These are phyloP conservation scores for Chaitophorus viminalis DNA, from an alignment of 2,888 invertebrate species.

Conservation along the genomic window DNA sequence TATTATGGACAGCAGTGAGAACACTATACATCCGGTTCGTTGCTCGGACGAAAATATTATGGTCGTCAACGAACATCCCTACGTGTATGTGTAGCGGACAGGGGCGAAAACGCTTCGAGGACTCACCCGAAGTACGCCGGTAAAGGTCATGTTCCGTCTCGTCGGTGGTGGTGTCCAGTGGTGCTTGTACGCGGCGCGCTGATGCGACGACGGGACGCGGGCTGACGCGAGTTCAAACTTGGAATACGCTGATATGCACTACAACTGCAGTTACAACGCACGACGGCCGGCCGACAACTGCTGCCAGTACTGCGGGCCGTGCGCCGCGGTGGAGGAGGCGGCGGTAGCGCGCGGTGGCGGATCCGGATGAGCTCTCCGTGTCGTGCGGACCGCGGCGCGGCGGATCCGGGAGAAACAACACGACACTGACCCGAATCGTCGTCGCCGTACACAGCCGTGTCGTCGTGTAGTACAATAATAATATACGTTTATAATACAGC, in stretches of 20 bases:
- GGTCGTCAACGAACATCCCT: too few relatives aligned
- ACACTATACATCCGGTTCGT: too few relatives aligned
- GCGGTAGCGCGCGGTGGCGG: conserved; percentile 47
- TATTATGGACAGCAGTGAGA: too few relatives aligned
- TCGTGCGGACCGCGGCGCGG: conserved; percentile 7
- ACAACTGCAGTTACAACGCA: background rate
- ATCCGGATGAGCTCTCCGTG: conserved; percentile 59
- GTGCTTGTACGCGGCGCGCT: background rate
- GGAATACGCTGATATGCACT: background rate
- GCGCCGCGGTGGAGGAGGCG: background rate
- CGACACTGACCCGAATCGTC: conserved; percentile 62
- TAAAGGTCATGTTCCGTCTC: conserved; percentile 37
- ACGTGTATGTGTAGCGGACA: too few relatives aligned
- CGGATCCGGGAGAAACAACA: conserved; percentile 62
- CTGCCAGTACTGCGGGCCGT: background rate
- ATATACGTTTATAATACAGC: too few relatives aligned
- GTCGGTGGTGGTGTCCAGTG: background rate
- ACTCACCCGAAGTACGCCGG: conserved; percentile 47
- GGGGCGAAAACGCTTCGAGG: background rate
- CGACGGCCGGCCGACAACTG: background rate
- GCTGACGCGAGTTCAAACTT: too few relatives aligned
- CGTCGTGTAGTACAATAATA: background rate
- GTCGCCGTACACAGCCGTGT: conserved; percentile 29
- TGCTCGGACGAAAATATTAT: background rate
- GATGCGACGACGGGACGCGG: background rate